These are phyloP conservation scores for Lasioglossum albipes DNA, from an alignment of 1,140 invertebrate genomes.

Conservation along the genomic window DNA sequence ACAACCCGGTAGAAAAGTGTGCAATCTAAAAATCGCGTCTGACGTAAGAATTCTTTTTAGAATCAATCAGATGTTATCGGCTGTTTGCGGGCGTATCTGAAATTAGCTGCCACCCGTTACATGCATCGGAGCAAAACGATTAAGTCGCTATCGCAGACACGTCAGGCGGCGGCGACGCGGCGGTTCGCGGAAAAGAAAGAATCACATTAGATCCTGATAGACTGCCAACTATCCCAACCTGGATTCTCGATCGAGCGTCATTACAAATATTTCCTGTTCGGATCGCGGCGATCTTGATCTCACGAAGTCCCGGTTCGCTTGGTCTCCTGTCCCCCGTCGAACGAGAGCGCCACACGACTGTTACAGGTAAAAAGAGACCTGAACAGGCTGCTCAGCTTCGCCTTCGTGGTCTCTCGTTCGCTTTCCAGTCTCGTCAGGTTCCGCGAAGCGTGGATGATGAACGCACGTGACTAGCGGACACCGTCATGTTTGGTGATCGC, in stretches of 20 bases:
- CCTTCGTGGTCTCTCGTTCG: slow-evolving; percentile 23
- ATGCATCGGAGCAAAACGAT: too few species aligned
- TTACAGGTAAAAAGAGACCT: slow-evolving; percentile 6
- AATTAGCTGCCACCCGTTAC: too few species aligned
- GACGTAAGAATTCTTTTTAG: too few species aligned
- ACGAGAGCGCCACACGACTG: not conserved
- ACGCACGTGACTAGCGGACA: slow-evolving; percentile 58
- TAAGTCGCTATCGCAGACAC: slow-evolving; percentile 1
- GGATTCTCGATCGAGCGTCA: not conserved
- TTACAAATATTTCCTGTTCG: slow-evolving; percentile 3
- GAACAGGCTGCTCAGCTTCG: not conserved
- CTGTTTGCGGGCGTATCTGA: too few species aligned
- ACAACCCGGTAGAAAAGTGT: too few species aligned
- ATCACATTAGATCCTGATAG: not conserved
- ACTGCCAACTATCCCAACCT: not conserved
- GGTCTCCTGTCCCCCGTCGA: not conserved
- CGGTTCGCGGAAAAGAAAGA: not conserved
- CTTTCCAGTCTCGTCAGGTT: slow-evolving; percentile 43
- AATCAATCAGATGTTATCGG: too few species aligned
- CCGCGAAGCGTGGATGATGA: slow-evolving; percentile 48
- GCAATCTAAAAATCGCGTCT: too few species aligned
- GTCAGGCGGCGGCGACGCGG: not conserved
- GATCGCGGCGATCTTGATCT: not conserved
- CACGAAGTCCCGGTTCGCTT: slow-evolving; percentile 1
- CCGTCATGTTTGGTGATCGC: slow-evolving; percentile 68